Percentiles rank a stretch among this genome's conserved stretches.
Conservation (phyloP, 37 sponge, comb jelly and placozoan genomes). For the Theonella swinhoei region DNA sequence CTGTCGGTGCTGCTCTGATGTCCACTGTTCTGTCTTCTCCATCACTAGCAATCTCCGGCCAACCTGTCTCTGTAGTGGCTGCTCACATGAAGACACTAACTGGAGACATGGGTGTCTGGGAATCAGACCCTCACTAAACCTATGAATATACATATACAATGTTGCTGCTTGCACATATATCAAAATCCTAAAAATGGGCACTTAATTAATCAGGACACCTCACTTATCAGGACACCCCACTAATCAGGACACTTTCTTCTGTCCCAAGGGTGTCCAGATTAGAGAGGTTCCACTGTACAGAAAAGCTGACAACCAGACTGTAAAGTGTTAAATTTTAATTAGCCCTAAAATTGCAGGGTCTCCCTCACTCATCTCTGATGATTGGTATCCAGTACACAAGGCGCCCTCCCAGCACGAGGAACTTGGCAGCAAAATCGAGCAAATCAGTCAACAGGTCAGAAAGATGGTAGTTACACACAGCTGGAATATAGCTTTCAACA, state of each 20-base stretch:
- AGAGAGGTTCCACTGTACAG: too few relatives aligned
- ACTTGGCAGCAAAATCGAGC: conserved; percentile 72
- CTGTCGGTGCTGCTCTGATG: neutral
- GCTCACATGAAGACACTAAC: conserved; percentile 61
- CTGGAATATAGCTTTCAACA: conserved; percentile 45
- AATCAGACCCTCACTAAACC: conserved; percentile 26
- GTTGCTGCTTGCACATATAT: too few relatives aligned
- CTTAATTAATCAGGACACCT: too few relatives aligned
- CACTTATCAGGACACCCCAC: too few relatives aligned
- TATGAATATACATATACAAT: too few relatives aligned
- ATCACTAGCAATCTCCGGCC: conserved; percentile 73
- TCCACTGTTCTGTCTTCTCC: conserved; percentile 69
- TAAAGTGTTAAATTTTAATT: too few relatives aligned
- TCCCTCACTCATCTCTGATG: conserved; percentile 59
- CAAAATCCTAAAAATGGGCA: too few relatives aligned
- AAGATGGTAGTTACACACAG: conserved; percentile 57
- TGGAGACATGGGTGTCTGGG: conserved; percentile 76
- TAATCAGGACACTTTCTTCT: too few relatives aligned
- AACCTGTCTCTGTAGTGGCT: conserved; percentile 50
- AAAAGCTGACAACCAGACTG: too few relatives aligned
- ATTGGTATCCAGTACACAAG: conserved; percentile 92
- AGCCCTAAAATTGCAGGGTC: too few relatives aligned
- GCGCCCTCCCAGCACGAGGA: conserved; percentile 76
- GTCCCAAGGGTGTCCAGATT: too few relatives aligned
- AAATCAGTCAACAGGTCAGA: conserved; percentile 79